phyloP scores from a whole-genome alignment of 2,113 vertebrate genomes.

The Pluvialis apricaria region DNA sequence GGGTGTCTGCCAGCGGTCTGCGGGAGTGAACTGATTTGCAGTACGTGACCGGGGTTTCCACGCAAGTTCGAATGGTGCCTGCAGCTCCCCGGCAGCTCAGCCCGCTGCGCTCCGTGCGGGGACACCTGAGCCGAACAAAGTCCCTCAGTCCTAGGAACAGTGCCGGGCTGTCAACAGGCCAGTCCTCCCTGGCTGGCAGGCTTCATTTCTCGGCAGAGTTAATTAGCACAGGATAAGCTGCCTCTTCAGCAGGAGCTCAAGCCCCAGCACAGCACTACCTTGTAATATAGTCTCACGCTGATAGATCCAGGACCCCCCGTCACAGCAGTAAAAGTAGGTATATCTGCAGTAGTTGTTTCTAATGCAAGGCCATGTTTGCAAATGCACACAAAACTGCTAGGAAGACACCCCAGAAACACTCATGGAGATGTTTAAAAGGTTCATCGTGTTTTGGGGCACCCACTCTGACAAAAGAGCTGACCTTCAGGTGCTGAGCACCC shows the following conservation, averaged over 20 bases:
- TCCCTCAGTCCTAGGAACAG: not conserved
- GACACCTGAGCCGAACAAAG: not conserved
- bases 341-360: not conserved
- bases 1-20: not conserved
- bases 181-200: not conserved
- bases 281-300: rapidly evolving
- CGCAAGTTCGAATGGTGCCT: rapidly evolving
- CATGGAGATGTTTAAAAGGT: not conserved
- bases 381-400: rapidly evolving
- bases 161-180: not conserved
- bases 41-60: not conserved
- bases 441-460: not conserved
- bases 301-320: not conserved
- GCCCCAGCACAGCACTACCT: not conserved
- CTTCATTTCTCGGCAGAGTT: not conserved
- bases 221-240: not conserved
- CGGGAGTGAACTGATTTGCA: not conserved
- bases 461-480: not conserved
- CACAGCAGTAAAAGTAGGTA: not conserved
- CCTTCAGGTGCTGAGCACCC: not conserved
- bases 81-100: not conserved
- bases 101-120: rapidly evolving
- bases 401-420: not conserved
- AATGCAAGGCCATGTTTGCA: not conserved
- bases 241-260: not conserved